Percentiles rank a stretch among this genome's conserved stretches.
These are phyloP conservation scores for Octomys mimax DNA, from an alignment of 2,797 vertebrate genomes.

Conservation along the genomic window DNA sequence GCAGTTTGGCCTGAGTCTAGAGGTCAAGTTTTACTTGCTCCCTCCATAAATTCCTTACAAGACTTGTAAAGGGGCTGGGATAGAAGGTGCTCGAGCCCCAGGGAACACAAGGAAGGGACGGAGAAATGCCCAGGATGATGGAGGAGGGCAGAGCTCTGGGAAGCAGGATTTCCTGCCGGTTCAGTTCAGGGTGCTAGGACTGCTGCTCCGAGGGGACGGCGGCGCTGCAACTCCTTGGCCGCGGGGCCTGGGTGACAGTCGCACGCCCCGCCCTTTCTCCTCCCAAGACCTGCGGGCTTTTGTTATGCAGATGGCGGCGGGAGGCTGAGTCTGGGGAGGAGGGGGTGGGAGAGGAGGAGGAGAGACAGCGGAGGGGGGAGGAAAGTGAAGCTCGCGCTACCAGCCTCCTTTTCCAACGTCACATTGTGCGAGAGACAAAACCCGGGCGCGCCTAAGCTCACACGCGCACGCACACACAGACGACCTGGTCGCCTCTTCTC, in stretches of 20 bases:
- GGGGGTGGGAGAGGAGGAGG: constrained; percentile 70
- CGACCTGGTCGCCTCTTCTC: constrained; percentile 70
- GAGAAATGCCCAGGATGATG: rapidly evolving
- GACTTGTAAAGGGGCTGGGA: not conserved
- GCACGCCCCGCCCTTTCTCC: constrained; percentile 75
- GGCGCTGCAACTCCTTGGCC: constrained; percentile 55
- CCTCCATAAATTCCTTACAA: not conserved
- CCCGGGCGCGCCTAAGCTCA: constrained; percentile 85
- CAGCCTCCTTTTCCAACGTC: constrained; percentile 90
- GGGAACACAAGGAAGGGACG: not conserved
- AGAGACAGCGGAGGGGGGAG: constrained; percentile 68
- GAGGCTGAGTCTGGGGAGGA: constrained; percentile 83
- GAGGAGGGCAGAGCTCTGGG: not conserved
- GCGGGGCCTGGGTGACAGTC: constrained; percentile 28
- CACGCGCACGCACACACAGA: constrained; percentile 81
- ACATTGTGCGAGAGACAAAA: constrained; percentile 91
- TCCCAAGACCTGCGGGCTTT: constrained; percentile 88
- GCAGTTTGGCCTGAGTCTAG: rapidly evolving
- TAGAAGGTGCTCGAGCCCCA: not conserved
- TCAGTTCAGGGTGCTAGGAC: not conserved
- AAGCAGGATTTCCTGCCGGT: not conserved
- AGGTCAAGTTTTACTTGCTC: constrained; percentile 25
- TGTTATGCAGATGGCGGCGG: constrained; percentile 93
- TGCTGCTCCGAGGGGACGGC: constrained; percentile 30
- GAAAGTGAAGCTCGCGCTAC: constrained; percentile 86